Base-by-base conservation (phyloP, 37 sponge, comb jelly and placozoan species). In the Amphimedon queenslandica region DNA sequence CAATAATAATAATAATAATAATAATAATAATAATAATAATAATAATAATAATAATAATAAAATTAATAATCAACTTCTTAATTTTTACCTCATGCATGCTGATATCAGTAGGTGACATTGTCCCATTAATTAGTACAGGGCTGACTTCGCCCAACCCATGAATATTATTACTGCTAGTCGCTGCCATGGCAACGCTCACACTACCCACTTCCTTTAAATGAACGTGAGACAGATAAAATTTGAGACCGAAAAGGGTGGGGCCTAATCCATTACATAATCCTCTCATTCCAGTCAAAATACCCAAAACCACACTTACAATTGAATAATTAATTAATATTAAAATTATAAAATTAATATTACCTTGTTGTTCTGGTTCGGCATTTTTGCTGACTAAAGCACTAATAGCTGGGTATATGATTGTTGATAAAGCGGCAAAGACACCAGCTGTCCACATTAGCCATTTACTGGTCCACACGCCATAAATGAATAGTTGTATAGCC, bases 251-350 rank as follows among this genome's bases (percentile, higher is more conserved):
- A 57, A 84, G 6, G 23, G 95, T 91, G 10, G 95, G 95, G 3
- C 95, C 95, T 0, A 94, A 74, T 24, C 95, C 95, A n/a, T 78
- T 94, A 40, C 95, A 90, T 40, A 94, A 69, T 1, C 95, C 95
- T 73, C 95, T 76, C 37, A 94, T 74, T 2, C 95, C 95, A 43
- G 95, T 94, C 3, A 94, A 56, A 21, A 94, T 84, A 2, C 95
- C 95, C 35, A 92, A 79, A 4, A 69, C 80, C 32, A 88, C 87
- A 47, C 94, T 81, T 87, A 70, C 53, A 47, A 47, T 13, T 16
- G 42, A 29, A 13, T n/a, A n/a, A n/a, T n/a, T n/a, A n/a, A n/a
- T n/a, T n/a, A n/a, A n/a, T n/a, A n/a, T n/a, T n/a, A n/a, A n/a
- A n/a, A n/a, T n/a, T n/a, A n/a, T n/a, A n/a, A n/a, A n/a, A n/a